Conservation (phyloP, 1,140 invertebrate genomes). For the Triops cancriformis region DNA sequence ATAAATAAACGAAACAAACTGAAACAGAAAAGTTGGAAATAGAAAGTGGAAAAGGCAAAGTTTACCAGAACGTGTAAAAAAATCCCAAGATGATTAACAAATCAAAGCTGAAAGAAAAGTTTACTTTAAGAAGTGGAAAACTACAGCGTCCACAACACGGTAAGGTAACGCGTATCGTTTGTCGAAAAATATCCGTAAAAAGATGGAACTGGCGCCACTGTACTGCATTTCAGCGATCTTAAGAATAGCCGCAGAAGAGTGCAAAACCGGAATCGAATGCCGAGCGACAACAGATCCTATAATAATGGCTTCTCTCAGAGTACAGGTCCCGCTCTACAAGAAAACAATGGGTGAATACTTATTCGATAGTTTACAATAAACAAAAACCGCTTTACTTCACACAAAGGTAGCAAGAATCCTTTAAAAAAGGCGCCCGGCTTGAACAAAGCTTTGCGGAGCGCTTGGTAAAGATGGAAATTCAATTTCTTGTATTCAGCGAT, state of each 20-base stretch:
- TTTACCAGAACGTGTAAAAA: too few relatives aligned
- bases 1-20: too few relatives aligned
- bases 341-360: slow-evolving; percentile 7
- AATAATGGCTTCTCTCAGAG: slow-evolving; percentile 89
- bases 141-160: slow-evolving; percentile 87
- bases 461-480: slow-evolving; percentile 95
- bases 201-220: slow-evolving; percentile 92
- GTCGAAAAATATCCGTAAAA: slow-evolving; percentile 87
- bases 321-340: slow-evolving; percentile 76
- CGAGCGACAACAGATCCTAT: slow-evolving; percentile 82
- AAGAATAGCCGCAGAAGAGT: slow-evolving; percentile 87
- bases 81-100: too few relatives aligned
- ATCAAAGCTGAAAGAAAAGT: too few relatives aligned
- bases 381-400: slow-evolving; percentile 57
- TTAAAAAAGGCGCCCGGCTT: slow-evolving; percentile 99
- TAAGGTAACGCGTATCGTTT: slow-evolving; percentile 98
- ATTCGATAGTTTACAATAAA: neutral
- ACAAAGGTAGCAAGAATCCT: slow-evolving; percentile 82
- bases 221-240: slow-evolving; percentile 98
- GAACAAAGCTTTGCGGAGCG: slow-evolving; percentile 83
- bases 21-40: too few relatives aligned
- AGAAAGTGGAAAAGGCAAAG: too few relatives aligned
- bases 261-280: slow-evolving; percentile 90
- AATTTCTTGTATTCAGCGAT: slow-evolving; percentile 88
- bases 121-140: slow-evolving; percentile 89